Base-by-base conservation (phyloP, 2,797 vertebrate species). In the Darevskia mixta region DNA sequence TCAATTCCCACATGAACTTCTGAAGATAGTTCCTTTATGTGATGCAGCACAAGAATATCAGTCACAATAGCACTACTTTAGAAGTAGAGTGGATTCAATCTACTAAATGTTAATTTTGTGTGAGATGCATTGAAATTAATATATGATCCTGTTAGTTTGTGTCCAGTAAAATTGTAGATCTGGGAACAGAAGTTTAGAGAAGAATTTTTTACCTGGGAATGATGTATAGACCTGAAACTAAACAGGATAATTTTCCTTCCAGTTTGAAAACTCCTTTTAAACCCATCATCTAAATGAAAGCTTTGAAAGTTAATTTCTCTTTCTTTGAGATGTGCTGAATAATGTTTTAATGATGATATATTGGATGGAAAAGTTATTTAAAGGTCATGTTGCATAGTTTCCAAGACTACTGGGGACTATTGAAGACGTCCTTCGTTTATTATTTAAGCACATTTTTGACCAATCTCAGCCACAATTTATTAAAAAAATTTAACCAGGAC, bases 151-250 rank as follows among this genome's bases (percentile, higher is more conserved):
- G 29, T 84, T 61, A 41, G 55, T 35, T 73, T 61, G 35, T 75
- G 23, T 25, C 25, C 67, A 2, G 10, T 86, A 88, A 94, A 90
- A 89, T 86, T 64, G 94, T 86, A 1, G 77, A 89, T 92, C 82
- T 92, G 88, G 93, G 96, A 95, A 92, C 86, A 91, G 89, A 92
- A 91, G 85, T 79, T 90, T 82, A 90, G 90, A 92, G 82, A 81
- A 88, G 35, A 77, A 88, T 79, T 85, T 85, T 91, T 67, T 61
- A 93, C 92, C 87, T 72, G 93, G 91, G 93, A 95, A 88, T 41
- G 84, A 77, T 94, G 91, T 83, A 90, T 94, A 93, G 94, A 94
- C 81, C 77, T 88, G 49, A 88, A 35, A 27, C 61, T 55, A 61
- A 80, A 77, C 8, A 20, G 29, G 13, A 0, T 0, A 76, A 58